Evolutionary conservation across 2,888 invertebrate genomes (phyloP), one percentile per base, ranked within the genome.

Genomic region (Pristionchus mayeri): DNA sequence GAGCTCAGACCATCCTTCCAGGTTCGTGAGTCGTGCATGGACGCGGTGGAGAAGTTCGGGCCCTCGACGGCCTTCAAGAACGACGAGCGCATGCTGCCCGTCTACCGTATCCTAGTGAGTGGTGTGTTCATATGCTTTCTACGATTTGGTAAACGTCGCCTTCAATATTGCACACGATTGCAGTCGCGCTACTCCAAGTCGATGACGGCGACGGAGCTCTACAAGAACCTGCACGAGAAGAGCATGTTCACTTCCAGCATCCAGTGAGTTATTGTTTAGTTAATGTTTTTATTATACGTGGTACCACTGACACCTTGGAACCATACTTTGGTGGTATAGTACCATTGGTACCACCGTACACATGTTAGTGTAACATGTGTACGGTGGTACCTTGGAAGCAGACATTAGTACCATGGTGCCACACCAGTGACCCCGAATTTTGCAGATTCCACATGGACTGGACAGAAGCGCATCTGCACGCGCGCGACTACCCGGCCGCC

Each of bases 81-180:
- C 44, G 86, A 86, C 79, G 84, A 83, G 24, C 78, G 85, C 27
- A 76, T 86, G 44, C 79, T 86, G 76, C 85, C 86, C 27, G 40
- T 86, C 30, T 86, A 86, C 63, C 63, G 83, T 27, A 63, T 86
- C 60, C 27, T 85, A 67, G 86, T 86, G 52, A 79, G 86, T 63
- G 52, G 27, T 78, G 30, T 52, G 24, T 24, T 18, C 75, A 37
- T 11, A 3, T 13, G 11, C 1, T 9, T 75, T n/a, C 44, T 76
- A 27, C 48, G 24, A 3, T 7, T n/a, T 78, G 76, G 30, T 7
- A 78, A 50, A 50, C 50, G 76, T 78, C 76, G 80, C 27, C 37
- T 60, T n/a, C n/a, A n/a, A n/a, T n/a, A n/a, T 18, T 60, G n/a
- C 27, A n/a, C n/a, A 24, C 60, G 7, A 60, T 0, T 50, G 9